phyloP scores from a whole-genome alignment of 1,140 invertebrate species.

The Orchestia grillus region DNA sequence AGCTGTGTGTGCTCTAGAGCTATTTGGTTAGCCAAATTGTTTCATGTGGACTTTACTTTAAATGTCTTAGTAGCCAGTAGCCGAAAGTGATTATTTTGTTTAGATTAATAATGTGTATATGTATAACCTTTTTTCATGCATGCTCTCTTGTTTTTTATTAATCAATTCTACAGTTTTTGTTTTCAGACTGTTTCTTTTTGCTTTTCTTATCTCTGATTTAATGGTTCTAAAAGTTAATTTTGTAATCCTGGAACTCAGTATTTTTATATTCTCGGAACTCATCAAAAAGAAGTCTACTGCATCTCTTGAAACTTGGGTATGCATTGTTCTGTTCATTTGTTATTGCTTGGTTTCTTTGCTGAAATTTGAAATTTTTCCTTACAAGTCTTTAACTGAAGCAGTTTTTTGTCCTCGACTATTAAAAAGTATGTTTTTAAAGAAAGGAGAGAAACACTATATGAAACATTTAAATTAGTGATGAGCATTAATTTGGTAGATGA shows the following conservation, averaged over 20 bases:
- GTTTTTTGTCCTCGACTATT: no score
- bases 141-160: background rate
- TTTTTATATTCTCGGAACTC: background rate
- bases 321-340: background rate
- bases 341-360: background rate
- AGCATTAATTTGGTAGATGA: no score
- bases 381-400: background rate
- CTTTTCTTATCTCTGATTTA: background rate
- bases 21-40: background rate
- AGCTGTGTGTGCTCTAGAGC: background rate
- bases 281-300: background rate
- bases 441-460: no score
- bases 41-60: background rate
- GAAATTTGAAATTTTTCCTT: background rate
- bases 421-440: no score
- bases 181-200: background rate
- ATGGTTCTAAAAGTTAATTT: background rate
- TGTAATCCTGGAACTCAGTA: background rate
- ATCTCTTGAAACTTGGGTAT: background rate
- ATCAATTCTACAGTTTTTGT: background rate
- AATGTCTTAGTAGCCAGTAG: background rate
- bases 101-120: background rate
- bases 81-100: background rate
- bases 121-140: background rate
- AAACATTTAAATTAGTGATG: no score